Conservation (phyloP, 2,797 vertebrate genomes). For the Channa striata region DNA sequence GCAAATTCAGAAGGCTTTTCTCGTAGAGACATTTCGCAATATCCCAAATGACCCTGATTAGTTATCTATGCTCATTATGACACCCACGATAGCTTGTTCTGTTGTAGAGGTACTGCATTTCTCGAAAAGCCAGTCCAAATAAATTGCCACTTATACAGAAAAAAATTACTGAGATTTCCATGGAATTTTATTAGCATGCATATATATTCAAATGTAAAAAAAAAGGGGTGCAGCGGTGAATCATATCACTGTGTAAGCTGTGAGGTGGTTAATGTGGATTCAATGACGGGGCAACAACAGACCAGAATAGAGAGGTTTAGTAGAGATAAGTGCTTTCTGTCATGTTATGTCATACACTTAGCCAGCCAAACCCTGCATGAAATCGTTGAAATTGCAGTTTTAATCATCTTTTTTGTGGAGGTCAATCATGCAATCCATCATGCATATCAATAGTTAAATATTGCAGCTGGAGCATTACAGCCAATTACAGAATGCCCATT, state of each 20-base stretch:
- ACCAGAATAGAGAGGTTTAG: slow-evolving; percentile 46
- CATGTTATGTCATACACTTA: slow-evolving; percentile 37
- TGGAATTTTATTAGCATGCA: slow-evolving; percentile 39
- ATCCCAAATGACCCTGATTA: slow-evolving; percentile 18
- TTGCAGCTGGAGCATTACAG: slow-evolving; percentile 18
- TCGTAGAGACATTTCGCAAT: slow-evolving; percentile 15
- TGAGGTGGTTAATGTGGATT: slow-evolving; percentile 15
- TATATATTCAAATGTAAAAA: too few species aligned
- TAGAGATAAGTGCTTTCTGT: slow-evolving; percentile 57
- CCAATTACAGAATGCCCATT: slow-evolving; percentile 27
- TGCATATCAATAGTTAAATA: slow-evolving; percentile 8
- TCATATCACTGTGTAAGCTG: slow-evolving; percentile 1
- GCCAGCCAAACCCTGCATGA: slow-evolving; percentile 20
- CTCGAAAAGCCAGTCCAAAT: slow-evolving; percentile 8
- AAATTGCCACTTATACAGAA: slow-evolving; percentile 15
- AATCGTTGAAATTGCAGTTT: slow-evolving; percentile 43
- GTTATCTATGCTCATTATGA: slow-evolving; percentile 45
- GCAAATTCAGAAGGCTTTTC: background rate
- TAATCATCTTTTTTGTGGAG: slow-evolving; percentile 39
- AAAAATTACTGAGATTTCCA: slow-evolving; percentile 20
- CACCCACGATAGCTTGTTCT: background rate
- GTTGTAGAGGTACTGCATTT: slow-evolving; percentile 5
- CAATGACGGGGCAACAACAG: slow-evolving; percentile 5
- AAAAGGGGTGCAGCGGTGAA: slow-evolving; percentile 11
- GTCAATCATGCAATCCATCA: slow-evolving; percentile 46